Conservation (phyloP, 2,113 vertebrate species). For the Podilymbus podiceps region DNA sequence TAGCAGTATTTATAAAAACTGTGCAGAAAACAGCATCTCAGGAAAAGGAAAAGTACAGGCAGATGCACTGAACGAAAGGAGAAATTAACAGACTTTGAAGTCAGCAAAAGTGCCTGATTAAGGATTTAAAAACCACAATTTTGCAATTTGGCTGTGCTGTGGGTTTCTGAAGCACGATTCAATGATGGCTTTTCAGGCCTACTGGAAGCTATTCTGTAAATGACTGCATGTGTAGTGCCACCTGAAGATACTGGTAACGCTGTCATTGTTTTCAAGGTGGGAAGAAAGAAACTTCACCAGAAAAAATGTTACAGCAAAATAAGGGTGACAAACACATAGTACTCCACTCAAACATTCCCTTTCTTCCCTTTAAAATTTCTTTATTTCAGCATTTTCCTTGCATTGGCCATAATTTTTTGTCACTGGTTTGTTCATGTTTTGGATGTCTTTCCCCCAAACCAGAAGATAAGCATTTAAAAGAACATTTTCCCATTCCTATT, state of each 20-base stretch:
- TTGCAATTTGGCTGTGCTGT: background rate
- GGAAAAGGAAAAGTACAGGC: slow-evolving; percentile 55
- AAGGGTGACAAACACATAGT: background rate
- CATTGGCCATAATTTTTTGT: background rate
- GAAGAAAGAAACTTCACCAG: background rate
- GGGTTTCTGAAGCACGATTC: slow-evolving; percentile 2
- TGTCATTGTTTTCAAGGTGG: background rate
- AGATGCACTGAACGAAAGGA: slow-evolving; percentile 41
- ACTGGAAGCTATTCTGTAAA: background rate
- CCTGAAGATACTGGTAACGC: background rate
- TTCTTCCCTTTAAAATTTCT: background rate
- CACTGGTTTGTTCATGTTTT: background rate
- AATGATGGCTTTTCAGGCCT: background rate
- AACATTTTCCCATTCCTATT: background rate
- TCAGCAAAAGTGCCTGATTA: slow-evolving; percentile 54
- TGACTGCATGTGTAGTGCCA: background rate
- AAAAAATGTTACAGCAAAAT: background rate
- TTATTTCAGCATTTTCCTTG: background rate
- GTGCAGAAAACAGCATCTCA: slow-evolving; percentile 38
- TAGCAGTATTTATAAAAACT: slow-evolving; percentile 56
- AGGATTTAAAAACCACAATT: slow-evolving; percentile 30
- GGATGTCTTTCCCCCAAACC: background rate
- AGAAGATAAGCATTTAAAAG: background rate
- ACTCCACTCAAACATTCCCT: background rate
- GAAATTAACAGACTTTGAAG: slow-evolving; percentile 51